phyloP scores from a whole-genome alignment of 2,888 invertebrate genomes.

The Apodemia mormo region DNA sequence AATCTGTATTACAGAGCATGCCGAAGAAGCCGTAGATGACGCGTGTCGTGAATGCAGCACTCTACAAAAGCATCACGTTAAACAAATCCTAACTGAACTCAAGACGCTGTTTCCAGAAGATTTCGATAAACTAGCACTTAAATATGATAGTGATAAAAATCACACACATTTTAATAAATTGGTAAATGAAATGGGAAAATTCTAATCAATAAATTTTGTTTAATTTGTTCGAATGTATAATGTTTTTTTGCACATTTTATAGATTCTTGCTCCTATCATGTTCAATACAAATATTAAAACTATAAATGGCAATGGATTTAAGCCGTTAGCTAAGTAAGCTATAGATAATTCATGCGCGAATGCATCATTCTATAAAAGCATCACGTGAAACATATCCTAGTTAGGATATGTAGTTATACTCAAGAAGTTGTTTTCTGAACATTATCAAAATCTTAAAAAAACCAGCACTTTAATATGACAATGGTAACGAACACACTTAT shows the following conservation, averaged over 20 bases:
- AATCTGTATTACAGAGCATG: slow-evolving; percentile 10
- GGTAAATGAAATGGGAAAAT: not conserved
- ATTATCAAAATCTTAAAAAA: not conserved
- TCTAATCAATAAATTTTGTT: not conserved
- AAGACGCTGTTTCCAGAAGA: slow-evolving; percentile 3
- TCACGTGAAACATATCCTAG: no score
- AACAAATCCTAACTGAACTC: slow-evolving; percentile 12
- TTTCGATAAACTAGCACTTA: not conserved
- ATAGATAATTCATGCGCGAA: no score
- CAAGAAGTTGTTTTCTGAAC: slow-evolving; percentile 3
- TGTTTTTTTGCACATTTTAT: no score
- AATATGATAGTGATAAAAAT: slow-evolving; percentile 9
- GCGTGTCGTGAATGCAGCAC: slow-evolving; percentile 8
- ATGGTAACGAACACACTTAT: not conserved
- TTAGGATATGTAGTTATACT: not conserved
- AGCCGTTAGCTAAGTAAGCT: no score
- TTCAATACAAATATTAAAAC: no score
- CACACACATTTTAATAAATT: slow-evolving; percentile 3
- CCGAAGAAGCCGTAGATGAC: slow-evolving; percentile 5
- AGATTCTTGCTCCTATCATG: no score
- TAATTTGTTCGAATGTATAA: no score
- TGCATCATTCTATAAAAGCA: no score
- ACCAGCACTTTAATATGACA: slow-evolving; percentile 2
- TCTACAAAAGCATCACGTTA: slow-evolving; percentile 16
- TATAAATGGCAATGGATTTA: no score